A percentile compares a stretch with the other conserved stretches of the same genome.
These are phyloP conservation scores for Grammomys dolichurus DNA, from an alignment of 2,113 vertebrate species.

Conservation along the genomic window DNA sequence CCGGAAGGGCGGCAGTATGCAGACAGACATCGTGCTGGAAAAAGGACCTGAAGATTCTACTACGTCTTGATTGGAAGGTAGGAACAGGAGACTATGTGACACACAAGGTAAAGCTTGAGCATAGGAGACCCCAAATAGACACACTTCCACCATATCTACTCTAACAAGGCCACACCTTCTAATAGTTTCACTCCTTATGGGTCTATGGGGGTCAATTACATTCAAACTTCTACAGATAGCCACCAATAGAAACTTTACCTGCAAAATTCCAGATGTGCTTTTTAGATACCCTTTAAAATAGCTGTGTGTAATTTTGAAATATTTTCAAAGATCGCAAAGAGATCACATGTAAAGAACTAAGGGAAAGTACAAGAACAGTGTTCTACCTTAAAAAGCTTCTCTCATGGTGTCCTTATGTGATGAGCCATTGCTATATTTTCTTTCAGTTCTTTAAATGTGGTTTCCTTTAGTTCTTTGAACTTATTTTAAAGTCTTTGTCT, in stretches of 20 bases:
- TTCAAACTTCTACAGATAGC: neutral
- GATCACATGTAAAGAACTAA: neutral
- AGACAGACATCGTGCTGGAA: neutral
- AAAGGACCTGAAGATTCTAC: neutral
- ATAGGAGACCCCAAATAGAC: neutral
- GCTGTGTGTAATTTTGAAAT: neutral
- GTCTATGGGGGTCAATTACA: neutral
- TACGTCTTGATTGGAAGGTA: neutral
- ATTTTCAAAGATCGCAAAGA: neutral
- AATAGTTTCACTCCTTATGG: neutral
- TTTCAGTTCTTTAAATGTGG: slow-evolving; percentile 4
- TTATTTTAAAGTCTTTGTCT: slow-evolving; percentile 44
- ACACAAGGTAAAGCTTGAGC: neutral
- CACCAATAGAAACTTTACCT: neutral
- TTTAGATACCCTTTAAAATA: slow-evolving; percentile 1
- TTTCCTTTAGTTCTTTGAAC: neutral
- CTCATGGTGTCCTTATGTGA: slow-evolving; percentile 9
- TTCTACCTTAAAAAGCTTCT: slow-evolving; percentile 41
- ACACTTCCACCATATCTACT: neutral
- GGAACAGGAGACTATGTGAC: neutral
- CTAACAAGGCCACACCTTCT: neutral
- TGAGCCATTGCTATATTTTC: neutral
- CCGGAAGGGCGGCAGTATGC: neutral
- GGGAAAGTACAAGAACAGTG: neutral
- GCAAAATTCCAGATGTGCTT: neutral